phyloP scores from a whole-genome alignment of 2,888 invertebrate species.

The Napeogenes inachia region DNA sequence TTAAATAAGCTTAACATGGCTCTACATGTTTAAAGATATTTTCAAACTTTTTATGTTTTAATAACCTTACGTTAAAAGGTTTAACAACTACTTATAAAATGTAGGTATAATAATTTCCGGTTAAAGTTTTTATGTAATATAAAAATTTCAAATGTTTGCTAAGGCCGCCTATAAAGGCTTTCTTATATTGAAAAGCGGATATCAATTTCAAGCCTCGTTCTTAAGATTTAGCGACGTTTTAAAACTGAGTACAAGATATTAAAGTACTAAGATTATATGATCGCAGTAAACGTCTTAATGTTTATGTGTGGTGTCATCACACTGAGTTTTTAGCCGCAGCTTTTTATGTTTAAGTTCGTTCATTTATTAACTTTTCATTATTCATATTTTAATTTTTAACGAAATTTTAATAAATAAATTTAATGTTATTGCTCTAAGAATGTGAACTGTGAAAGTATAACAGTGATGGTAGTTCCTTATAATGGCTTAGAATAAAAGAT shows the following conservation, averaged over 20 bases:
- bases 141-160: neutral
- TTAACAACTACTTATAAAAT: too few species aligned
- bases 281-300: conserved; percentile 3
- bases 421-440: too few species aligned
- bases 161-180: neutral
- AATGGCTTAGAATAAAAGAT: neutral
- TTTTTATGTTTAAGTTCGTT: neutral
- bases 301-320: neutral
- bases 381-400: too few species aligned
- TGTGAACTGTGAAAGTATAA: neutral
- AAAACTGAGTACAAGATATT: conserved; percentile 9
- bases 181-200: conserved; percentile 15
- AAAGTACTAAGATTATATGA: conserved; percentile 9
- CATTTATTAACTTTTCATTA: neutral
- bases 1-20: too few species aligned
- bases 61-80: too few species aligned
- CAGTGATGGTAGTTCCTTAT: neutral
- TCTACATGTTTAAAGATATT: too few species aligned
- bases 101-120: too few species aligned
- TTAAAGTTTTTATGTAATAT: too few species aligned
- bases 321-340: neutral
- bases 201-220: conserved; percentile 10
- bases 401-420: too few species aligned
- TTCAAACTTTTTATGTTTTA: too few species aligned
- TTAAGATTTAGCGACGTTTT: neutral